Base-by-base conservation (phyloP, 2,797 vertebrate genomes). In the Myotis vivesi region DNA sequence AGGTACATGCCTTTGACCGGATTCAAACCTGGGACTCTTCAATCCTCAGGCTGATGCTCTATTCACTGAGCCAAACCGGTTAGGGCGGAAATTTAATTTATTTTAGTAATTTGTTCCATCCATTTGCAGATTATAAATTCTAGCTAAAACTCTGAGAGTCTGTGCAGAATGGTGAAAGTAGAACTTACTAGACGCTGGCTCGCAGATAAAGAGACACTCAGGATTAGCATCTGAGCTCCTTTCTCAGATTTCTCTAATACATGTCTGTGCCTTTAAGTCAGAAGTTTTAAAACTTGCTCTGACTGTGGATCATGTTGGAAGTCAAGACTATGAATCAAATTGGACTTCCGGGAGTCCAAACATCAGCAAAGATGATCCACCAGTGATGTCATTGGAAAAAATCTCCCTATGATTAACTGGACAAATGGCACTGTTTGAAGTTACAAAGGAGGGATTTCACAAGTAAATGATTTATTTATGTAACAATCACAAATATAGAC, bases 221-320 rank as follows among this genome's bases (percentile, higher is more conserved):
- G 71, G 57, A 17, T 28, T 16, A 91, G 25, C 25, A 23, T 79
- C 46, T 91, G 73, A 49, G 41, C 5, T 92, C 19, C 25, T 81
- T 25, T 75, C 71, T 89, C 46, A 66, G 0, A 59, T 57, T 91
- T 84, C n/a, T 92, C 25, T 88, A 41, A 36, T 75, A 25, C 1
- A 2, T 73, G 41, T 81, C 44, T 89, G 41, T 75, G 36, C 69
- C 66, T 92, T 85, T 90, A 41, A 71, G 83, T 69, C 28, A 55
- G 76, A n/a, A 57, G 46, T 77, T 96, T 75, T 91, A 75, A 95
- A 97, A 80, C 4, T 41, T 83, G 23, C 83, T 81, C 66, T 91
- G 55, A 75, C 23, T 44, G 7, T 72, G 36, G 80, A 28, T 94
- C 80, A 49, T 53, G 55, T 69, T 73, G 36, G 44, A 57, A 93